Percentiles rank a stretch among this genome's conserved stretches.
Conservation (phyloP, 2,797 vertebrate genomes). For the Cossypha niveicapilla region DNA sequence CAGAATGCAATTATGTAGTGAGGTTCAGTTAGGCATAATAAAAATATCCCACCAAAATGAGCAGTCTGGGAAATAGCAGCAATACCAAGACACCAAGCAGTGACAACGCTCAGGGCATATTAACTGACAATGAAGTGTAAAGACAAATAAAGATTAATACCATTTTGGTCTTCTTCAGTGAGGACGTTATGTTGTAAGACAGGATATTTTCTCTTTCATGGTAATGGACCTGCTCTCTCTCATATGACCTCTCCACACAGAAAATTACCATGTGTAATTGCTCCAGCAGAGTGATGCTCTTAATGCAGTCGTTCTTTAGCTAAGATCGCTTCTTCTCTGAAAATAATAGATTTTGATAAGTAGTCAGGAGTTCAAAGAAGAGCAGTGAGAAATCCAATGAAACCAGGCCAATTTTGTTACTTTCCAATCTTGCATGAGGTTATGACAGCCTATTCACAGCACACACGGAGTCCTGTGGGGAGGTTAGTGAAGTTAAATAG, state of each 20-base stretch:
- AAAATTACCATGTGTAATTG: conserved; percentile 15
- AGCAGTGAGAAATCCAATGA: neutral
- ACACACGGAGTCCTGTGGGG: neutral
- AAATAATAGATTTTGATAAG: neutral
- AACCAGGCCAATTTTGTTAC: neutral
- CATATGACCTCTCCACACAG: neutral
- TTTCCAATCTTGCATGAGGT: neutral
- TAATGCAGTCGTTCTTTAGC: neutral
- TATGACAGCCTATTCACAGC: neutral
- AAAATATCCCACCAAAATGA: neutral
- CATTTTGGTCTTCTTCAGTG: neutral
- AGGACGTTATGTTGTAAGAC: neutral
- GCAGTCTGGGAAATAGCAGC: neutral
- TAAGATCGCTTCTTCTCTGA: neutral
- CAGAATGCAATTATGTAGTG: neutral
- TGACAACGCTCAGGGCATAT: neutral
- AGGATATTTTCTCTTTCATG: neutral
- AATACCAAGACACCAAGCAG: neutral
- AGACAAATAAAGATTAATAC: conserved; percentile 42
- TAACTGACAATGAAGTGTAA: neutral
- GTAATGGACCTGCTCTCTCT: neutral
- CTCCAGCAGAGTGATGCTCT: neutral
- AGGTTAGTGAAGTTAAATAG: neutral
- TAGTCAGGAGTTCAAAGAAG: neutral
- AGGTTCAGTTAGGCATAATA: neutral